Conservation (phyloP, 2,113 vertebrate genomes). For the Ailuropoda melanoleuca region DNA sequence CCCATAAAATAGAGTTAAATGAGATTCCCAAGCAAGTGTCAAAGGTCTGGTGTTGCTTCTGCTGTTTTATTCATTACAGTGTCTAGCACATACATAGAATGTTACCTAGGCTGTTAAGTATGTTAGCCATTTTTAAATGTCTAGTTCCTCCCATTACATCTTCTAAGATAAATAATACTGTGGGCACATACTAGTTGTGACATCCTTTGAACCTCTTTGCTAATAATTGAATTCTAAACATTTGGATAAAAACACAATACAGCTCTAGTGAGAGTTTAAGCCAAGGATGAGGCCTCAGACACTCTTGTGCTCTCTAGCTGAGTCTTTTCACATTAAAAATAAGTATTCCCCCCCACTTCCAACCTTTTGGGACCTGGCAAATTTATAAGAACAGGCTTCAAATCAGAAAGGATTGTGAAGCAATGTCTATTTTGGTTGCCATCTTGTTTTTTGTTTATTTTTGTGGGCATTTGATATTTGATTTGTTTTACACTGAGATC, state of each 20-base stretch:
- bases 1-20: background rate
- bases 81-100: background rate
- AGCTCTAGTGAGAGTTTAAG: background rate
- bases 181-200: background rate
- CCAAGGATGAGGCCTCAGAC: background rate
- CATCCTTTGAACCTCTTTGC: background rate
- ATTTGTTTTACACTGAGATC: background rate
- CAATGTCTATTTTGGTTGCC: background rate
- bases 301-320: background rate
- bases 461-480: background rate
- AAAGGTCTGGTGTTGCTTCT: background rate
- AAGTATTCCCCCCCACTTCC: background rate
- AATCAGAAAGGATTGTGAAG: background rate
- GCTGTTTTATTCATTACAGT: background rate
- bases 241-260: background rate
- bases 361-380: background rate
- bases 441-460: background rate
- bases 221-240: background rate
- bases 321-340: background rate
- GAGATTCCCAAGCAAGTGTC: background rate
- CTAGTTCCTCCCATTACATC: background rate
- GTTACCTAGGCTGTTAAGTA: background rate
- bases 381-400: background rate
- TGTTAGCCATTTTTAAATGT: background rate
- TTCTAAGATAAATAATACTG: background rate